A percentile compares a stretch with the other conserved stretches of the same genome.
phyloP scores from a whole-genome alignment of 53 echinoderm and acorn worm species.

The Temnopleurus reevesii region DNA sequence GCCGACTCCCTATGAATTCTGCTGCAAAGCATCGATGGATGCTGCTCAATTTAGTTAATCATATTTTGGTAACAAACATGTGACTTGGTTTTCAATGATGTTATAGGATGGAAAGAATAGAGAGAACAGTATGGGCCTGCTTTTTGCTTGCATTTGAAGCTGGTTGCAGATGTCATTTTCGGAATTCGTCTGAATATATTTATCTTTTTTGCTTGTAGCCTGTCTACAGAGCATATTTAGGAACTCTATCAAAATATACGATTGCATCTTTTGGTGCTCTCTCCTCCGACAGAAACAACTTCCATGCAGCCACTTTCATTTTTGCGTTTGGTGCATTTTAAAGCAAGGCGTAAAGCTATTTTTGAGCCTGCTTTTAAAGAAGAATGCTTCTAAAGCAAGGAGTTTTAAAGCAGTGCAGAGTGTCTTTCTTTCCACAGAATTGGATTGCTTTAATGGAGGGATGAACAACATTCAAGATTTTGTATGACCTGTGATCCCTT shows the following conservation, averaged over 20 bases:
- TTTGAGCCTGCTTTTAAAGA: no score
- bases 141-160: background rate
- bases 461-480: constrained; percentile 24
- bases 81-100: background rate
- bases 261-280: background rate
- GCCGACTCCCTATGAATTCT: background rate
- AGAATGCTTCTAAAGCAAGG: no score
- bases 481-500: background rate
- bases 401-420: background rate
- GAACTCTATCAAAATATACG: no score
- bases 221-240: no score
- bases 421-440: constrained; percentile 13
- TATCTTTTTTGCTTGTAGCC: background rate
- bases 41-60: background rate
- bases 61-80: background rate
- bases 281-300: background rate
- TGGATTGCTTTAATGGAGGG: background rate
- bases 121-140: background rate
- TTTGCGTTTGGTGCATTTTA: no score
- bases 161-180: background rate
- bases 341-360: background rate
- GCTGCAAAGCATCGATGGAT: background rate
- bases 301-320: background rate
- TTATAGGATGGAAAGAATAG: background rate
- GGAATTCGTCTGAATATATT: background rate